Base-by-base conservation (phyloP, 2,113 vertebrate genomes). In the Amphiprion percula region DNA sequence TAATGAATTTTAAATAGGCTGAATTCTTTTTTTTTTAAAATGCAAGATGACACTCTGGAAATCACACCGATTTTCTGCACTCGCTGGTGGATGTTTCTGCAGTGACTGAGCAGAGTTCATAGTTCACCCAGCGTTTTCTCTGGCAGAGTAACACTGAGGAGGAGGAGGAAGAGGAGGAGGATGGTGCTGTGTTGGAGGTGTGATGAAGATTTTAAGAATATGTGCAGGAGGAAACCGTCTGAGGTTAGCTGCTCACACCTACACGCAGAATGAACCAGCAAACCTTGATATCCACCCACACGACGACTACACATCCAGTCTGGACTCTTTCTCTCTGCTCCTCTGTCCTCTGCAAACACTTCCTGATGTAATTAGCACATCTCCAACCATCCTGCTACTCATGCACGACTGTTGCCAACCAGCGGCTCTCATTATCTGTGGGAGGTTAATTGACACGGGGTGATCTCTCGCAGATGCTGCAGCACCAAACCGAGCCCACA, bases 241-340 rank as follows among this genome's bases (percentile, higher is more conserved):
- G 83, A 84, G 80, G 59, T 74, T 58, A 58, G 78, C 68, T 82
- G 62, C 81, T 84, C 49, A 79, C 89, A 76, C 90, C 88, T 79
- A 85, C 87, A 77, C 82, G 74, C 68, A 37, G 55, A 68, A 70
- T 23, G 44, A 86, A 69, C 62, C 65, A 81, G 74, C 70, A 86
- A 81, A 79, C 82, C 80, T 77, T 75, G 61, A 83, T 68, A 61
- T 77, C 84, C 89, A 78, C 91, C 88, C 71, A 88, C 91, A 82
- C 80, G 68, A 19, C 39, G 8, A 63, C 77, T 65, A 63, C 74
- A 78, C 50, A 84, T 56, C 59, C 79, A 79, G 39, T 77, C 64
- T 86, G 79, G 37, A 68, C 53, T 77, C 59, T 49, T 39, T 24
- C 24, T 52, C 55, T 65, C 64, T 58, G 47, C 52, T 2, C 67